These are phyloP conservation scores for Sitodiplosis mosellana DNA, from an alignment of 1,140 invertebrate species.

Conservation along the genomic window DNA sequence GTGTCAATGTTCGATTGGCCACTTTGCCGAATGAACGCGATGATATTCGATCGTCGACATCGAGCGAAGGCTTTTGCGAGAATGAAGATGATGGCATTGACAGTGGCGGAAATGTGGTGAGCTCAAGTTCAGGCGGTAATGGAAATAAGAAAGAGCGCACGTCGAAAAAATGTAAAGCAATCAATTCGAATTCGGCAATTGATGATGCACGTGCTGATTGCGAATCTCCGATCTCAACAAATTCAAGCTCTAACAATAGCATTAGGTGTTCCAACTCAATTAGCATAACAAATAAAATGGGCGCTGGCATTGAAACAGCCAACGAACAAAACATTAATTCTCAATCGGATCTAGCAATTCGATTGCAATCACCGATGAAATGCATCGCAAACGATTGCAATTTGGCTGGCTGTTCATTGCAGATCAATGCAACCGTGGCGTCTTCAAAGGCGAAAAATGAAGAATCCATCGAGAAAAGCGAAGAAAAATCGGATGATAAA, in stretches of 20 bases:
- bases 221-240: slow-evolving; percentile 24
- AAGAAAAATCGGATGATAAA: not conserved
- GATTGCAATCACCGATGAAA: too few species aligned
- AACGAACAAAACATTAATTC: too few species aligned
- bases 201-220: slow-evolving; percentile 36
- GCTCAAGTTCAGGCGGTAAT: not conserved
- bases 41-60: slow-evolving; percentile 80
- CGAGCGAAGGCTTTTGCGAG: slow-evolving; percentile 90
- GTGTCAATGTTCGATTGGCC: slow-evolving; percentile 14
- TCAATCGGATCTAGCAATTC: too few species aligned
- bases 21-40: slow-evolving; percentile 10
- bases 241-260: slow-evolving; percentile 2
- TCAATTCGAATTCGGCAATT: too few species aligned
- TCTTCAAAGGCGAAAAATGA: too few species aligned
- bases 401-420: too few species aligned
- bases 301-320: too few species aligned
- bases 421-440: too few species aligned
- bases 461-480: not conserved
- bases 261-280: slow-evolving; percentile 1
- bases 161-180: slow-evolving; percentile 16
- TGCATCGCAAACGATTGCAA: too few species aligned
- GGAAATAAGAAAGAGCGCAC: not conserved
- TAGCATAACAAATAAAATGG: not conserved
- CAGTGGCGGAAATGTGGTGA: slow-evolving; percentile 21
- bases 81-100: slow-evolving; percentile 56